Conservation (phyloP, 2,113 vertebrate species). For the Forbesichthys papilliferus region DNA sequence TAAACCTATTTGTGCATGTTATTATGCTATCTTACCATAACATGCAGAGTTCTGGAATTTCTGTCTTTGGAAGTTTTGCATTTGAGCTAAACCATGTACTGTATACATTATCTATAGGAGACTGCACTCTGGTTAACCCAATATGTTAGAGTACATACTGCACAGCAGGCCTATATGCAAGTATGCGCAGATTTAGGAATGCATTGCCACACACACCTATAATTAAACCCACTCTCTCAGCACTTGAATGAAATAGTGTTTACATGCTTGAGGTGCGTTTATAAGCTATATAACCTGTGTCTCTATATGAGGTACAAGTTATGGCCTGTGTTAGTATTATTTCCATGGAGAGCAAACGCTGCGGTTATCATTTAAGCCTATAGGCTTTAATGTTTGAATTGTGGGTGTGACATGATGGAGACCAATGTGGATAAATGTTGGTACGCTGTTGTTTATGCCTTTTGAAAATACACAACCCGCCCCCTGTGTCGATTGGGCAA, state of each 20-base stretch:
- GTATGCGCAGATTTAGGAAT: slow-evolving; percentile 41
- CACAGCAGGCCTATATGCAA: slow-evolving; percentile 26
- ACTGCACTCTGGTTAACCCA: no score
- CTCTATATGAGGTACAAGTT: slow-evolving; percentile 27
- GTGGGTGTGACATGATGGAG: slow-evolving; percentile 29
- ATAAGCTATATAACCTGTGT: not conserved
- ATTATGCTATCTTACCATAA: no score
- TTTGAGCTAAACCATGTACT: no score
- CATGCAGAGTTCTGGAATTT: no score
- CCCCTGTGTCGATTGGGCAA: slow-evolving; percentile 14
- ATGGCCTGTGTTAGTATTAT: slow-evolving; percentile 15
- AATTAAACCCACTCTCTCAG: not conserved
- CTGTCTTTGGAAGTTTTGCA: no score
- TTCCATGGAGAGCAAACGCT: slow-evolving; percentile 5
- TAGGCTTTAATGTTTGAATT: slow-evolving; percentile 12
- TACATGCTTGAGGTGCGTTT: not conserved
- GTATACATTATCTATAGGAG: no score
- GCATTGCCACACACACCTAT: not conserved
- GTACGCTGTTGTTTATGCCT: slow-evolving; percentile 4
- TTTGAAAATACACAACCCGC: not conserved
- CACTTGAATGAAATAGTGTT: not conserved
- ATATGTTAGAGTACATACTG: not conserved
- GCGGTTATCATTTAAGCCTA: slow-evolving; percentile 1
- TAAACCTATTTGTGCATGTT: no score
- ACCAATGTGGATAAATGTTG: slow-evolving; percentile 17